Percentiles rank a stretch among this genome's conserved stretches.
phyloP scores from a whole-genome alignment of 53 echinoderm and acorn worm species.

The Crossaster papposus region DNA sequence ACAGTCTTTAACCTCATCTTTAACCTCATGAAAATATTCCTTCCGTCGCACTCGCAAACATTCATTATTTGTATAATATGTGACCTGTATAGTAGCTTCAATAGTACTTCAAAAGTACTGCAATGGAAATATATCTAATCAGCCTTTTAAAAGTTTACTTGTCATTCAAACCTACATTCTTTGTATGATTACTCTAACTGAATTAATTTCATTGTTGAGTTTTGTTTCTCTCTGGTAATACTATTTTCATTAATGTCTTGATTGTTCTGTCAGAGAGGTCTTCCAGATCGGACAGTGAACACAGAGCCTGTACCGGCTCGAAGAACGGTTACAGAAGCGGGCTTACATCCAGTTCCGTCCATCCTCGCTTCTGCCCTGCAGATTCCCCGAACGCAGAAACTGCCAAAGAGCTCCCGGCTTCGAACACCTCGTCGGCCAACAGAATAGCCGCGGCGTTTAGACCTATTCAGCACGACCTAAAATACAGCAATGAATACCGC shows the following conservation, averaged over 20 bases:
- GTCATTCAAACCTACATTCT: too few relatives aligned
- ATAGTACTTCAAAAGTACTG: too few relatives aligned
- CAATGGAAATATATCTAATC: too few relatives aligned
- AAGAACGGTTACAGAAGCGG: neutral
- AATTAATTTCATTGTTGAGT: too few relatives aligned
- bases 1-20: too few relatives aligned
- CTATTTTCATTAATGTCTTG: neutral
- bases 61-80: too few relatives aligned
- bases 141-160: too few relatives aligned
- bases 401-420: neutral
- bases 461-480: constrained; percentile 57
- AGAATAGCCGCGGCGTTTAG: constrained; percentile 73
- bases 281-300: constrained; percentile 1
- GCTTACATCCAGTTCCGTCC: neutral
- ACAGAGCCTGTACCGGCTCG: neutral
- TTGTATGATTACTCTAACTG: too few relatives aligned
- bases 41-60: too few relatives aligned
- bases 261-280: neutral
- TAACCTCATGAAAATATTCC: too few relatives aligned
- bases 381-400: neutral
- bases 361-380: constrained; percentile 8
- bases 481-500: too few relatives aligned
- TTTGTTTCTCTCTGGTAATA: neutral
- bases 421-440: constrained; percentile 31
- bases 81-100: too few relatives aligned